Conservation (phyloP, 2,113 vertebrate species). For the Nothobranchius furzeri region DNA sequence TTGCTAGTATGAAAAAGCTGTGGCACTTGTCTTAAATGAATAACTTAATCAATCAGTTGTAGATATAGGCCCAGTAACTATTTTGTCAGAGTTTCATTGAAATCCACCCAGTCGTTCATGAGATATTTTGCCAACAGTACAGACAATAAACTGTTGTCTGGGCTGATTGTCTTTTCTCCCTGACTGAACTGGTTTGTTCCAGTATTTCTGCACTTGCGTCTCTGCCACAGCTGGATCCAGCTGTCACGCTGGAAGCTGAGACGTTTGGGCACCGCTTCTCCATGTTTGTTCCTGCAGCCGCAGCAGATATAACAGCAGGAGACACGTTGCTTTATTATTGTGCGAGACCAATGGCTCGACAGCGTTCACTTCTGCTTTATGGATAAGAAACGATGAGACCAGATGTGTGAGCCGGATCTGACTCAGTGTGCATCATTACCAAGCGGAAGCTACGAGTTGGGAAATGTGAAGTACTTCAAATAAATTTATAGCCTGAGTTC, state of each 20-base stretch:
- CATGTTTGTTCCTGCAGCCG: neutral
- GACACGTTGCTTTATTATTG: too few species aligned
- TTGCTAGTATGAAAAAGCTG: too few species aligned
- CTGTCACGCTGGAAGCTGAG: neutral
- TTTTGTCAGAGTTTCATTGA: too few species aligned
- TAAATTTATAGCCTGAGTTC: too few species aligned
- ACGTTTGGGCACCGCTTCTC: neutral
- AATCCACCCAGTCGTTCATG: too few species aligned
- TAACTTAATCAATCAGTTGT: too few species aligned
- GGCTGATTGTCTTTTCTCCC: neutral
- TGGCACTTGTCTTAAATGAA: too few species aligned
- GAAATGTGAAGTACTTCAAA: neutral
- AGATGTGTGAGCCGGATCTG: neutral
- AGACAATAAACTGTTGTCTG: neutral
- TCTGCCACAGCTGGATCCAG: neutral
- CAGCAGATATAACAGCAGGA: neutral
- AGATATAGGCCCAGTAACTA: too few species aligned
- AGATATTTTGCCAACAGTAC: neutral
- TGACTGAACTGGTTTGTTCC: neutral
- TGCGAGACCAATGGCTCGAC: neutral
- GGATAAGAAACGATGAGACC: neutral
- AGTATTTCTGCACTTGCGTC: neutral
- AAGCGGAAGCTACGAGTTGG: neutral
- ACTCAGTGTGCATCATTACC: neutral
- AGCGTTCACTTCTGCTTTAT: too few species aligned